A percentile compares a stretch with the other conserved stretches of the same genome.
phyloP scores from a whole-genome alignment of 2,888 invertebrate species.

The Eupithecia pulchellata region DNA sequence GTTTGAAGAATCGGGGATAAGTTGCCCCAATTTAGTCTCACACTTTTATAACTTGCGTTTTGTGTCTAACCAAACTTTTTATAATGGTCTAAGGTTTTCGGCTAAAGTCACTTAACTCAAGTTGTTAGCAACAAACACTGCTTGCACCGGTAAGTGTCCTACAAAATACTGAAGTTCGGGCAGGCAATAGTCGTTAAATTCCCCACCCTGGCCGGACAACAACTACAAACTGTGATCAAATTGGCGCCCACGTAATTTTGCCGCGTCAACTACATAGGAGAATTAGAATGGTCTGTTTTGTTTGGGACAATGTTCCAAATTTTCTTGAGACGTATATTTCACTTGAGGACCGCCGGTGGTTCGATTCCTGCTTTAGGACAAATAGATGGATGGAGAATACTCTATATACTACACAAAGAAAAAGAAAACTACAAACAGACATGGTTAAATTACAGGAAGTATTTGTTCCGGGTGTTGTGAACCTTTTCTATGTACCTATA shows the following conservation, averaged over 20 bases:
- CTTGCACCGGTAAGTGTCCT: slow-evolving; percentile 24
- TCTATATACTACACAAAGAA: too few relatives aligned
- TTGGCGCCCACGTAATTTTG: slow-evolving; percentile 59
- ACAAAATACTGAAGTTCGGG: slow-evolving; percentile 39
- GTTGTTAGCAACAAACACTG: slow-evolving; percentile 3
- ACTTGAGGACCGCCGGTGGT: too few relatives aligned
- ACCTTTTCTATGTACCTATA: too few relatives aligned
- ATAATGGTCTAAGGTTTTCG: neutral
- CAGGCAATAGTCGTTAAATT: slow-evolving; percentile 36
- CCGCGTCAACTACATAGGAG: slow-evolving; percentile 32
- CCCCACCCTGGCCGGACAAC: slow-evolving; percentile 42
- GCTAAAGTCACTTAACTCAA: neutral
- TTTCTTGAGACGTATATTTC: too few relatives aligned
- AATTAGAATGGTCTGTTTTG: slow-evolving; percentile 9
- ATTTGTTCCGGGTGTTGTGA: too few relatives aligned
- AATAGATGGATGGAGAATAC: too few relatives aligned
- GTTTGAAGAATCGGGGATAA: too few relatives aligned
- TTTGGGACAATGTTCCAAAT: neutral
- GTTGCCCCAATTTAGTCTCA: neutral
- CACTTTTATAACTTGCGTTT: neutral
- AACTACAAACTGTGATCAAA: slow-evolving; percentile 61
- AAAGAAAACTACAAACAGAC: too few relatives aligned
- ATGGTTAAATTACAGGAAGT: too few relatives aligned
- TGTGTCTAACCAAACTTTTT: neutral
- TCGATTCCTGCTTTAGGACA: too few relatives aligned